Conservation (phyloP, 2,113 vertebrate species). For the Colistium nudipinnis region DNA sequence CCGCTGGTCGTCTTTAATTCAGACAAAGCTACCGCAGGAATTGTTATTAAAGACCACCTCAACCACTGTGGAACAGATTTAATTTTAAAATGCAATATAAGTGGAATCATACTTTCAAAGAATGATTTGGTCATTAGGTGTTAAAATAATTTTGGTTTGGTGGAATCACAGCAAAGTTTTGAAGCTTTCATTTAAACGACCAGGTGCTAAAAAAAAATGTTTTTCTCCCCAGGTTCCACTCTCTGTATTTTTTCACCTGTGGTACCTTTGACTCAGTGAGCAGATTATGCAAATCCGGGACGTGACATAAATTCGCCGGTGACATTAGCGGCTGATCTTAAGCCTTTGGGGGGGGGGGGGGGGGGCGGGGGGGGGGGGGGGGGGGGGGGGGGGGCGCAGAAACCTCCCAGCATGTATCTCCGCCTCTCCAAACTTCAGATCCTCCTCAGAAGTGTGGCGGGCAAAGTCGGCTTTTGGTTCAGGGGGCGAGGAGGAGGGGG, state of each 20-base stretch:
- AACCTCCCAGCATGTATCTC: conserved; percentile 62
- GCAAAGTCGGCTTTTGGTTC: conserved; percentile 67
- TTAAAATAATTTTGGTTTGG: too few relatives aligned
- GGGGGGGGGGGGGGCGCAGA: conserved; percentile 49
- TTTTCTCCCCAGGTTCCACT: conserved; percentile 9
- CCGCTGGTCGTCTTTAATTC: too few relatives aligned
- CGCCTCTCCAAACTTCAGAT: conserved; percentile 73
- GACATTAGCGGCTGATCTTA: conserved; percentile 63
- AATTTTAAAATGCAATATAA: too few relatives aligned
- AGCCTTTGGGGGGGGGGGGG: conserved; percentile 51
- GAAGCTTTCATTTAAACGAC: too few relatives aligned
- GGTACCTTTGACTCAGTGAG: conserved; percentile 42
- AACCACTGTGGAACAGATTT: too few relatives aligned
- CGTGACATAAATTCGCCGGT: conserved; percentile 50
- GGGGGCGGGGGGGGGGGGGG: conserved; percentile 48
- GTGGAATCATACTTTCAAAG: too few relatives aligned
- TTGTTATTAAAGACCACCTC: too few relatives aligned
- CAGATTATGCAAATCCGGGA: conserved; percentile 70
- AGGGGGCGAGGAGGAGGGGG: conserved; percentile 29
- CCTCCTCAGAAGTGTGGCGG: conserved; percentile 64
- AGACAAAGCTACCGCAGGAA: too few relatives aligned
- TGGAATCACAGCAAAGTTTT: too few relatives aligned
- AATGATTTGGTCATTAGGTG: too few relatives aligned
- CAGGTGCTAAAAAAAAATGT: too few relatives aligned
- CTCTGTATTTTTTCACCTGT: conserved; percentile 43